Conservation (phyloP, 2,113 vertebrate species). For the Bos indicus region DNA sequence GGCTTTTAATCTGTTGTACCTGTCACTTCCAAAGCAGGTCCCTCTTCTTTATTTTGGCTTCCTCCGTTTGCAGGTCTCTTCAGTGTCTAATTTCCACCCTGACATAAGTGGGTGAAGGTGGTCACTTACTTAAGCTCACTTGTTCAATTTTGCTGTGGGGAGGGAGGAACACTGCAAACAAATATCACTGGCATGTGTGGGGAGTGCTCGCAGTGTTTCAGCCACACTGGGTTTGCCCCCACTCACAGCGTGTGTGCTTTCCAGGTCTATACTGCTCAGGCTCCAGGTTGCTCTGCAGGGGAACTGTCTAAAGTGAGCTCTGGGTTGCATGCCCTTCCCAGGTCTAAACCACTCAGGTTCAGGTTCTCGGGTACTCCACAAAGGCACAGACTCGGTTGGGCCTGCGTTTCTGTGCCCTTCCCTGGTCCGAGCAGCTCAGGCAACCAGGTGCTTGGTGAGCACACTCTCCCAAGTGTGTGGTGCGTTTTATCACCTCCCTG, state of each 20-base stretch:
- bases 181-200: not conserved
- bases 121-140: not conserved
- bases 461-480: not conserved
- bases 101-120: not conserved
- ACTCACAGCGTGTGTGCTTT: not conserved
- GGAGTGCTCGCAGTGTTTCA: not conserved
- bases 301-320: not conserved
- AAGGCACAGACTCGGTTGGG: not conserved
- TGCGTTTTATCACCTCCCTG: not conserved
- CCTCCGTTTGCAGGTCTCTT: not conserved
- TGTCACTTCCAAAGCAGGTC: not conserved
- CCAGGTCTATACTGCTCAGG: not conserved
- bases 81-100: not conserved
- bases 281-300: not conserved
- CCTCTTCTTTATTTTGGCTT: not conserved
- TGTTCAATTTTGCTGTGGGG: not conserved
- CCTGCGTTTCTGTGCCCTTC: not conserved
- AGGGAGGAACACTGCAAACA: not conserved
- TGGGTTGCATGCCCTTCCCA: rapidly evolving
- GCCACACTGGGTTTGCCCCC: not conserved
- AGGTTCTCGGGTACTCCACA: not conserved
- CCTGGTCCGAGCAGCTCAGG: not conserved
- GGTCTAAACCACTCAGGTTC: not conserved
- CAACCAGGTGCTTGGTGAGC: not conserved
- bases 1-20: not conserved